These are phyloP conservation scores for Electrophaes corylata DNA, from an alignment of 2,888 invertebrate species.

Conservation along the genomic window DNA sequence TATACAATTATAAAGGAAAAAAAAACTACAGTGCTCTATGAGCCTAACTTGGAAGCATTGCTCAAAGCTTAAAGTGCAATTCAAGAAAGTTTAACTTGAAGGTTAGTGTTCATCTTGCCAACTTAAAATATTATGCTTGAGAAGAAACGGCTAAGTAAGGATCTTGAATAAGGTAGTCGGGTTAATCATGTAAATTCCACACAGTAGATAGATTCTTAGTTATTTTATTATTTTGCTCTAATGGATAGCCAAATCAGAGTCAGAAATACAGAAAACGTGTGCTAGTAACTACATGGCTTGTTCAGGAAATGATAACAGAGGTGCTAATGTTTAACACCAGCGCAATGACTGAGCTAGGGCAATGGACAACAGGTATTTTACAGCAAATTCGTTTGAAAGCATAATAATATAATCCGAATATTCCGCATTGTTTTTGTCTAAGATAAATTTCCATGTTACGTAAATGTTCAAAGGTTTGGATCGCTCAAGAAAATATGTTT, in stretches of 20 bases:
- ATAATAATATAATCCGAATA: no score
- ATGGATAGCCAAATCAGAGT: background rate
- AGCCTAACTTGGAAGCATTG: constrained; percentile 14
- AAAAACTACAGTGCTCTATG: constrained; percentile 10
- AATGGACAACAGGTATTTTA: background rate
- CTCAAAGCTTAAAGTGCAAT: constrained; percentile 1
- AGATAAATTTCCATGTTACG: no score
- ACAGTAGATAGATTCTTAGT: background rate
- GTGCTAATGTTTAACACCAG: constrained; percentile 43
- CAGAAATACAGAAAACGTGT: constrained; percentile 3
- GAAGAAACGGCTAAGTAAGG: background rate
- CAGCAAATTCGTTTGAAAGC: background rate
- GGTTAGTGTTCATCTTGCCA: background rate
- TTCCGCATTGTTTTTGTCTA: no score
- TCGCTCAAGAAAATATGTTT: no score
- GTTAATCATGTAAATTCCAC: background rate
- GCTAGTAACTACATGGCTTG: constrained; percentile 46
- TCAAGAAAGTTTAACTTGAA: background rate
- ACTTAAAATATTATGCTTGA: background rate
- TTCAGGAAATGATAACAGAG: constrained; percentile 74
- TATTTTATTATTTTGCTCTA: background rate
- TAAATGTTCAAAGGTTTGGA: no score
- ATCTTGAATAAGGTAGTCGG: no score
- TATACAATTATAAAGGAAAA: background rate
- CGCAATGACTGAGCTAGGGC: constrained; percentile 2